These are phyloP conservation scores for Pungitius pungitius DNA, from an alignment of 2,113 vertebrate species.

Conservation along the genomic window DNA sequence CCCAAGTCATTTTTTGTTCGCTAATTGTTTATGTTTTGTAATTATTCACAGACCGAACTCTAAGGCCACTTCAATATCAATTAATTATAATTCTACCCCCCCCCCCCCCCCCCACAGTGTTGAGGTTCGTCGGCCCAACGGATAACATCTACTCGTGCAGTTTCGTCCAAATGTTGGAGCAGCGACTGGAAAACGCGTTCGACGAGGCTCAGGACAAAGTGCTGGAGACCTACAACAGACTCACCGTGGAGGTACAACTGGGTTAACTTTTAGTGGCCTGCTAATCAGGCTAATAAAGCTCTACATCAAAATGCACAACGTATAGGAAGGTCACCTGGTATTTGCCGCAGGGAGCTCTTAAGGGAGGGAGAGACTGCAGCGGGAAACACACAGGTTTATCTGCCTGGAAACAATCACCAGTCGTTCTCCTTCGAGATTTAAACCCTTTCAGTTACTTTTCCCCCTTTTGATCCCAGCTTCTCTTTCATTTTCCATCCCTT, in stretches of 20 bases:
- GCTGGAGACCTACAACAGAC: slow-evolving; percentile 86
- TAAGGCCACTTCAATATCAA: neutral
- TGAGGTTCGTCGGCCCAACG: slow-evolving; percentile 91
- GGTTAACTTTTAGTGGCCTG: neutral
- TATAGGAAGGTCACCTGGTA: slow-evolving; percentile 1
- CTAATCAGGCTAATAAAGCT: slow-evolving; percentile 24
- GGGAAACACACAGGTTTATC: neutral
- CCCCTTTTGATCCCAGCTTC: neutral
- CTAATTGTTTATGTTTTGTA: neutral
- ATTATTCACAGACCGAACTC: neutral
- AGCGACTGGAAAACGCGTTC: slow-evolving; percentile 89
- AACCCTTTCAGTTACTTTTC: neutral
- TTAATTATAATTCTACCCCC: neutral
- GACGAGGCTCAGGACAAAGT: slow-evolving; percentile 93
- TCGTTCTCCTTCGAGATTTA: neutral
- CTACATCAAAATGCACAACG: neutral
- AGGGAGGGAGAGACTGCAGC: neutral
- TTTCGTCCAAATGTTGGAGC: slow-evolving; percentile 93
- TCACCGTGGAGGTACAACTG: slow-evolving; percentile 88
- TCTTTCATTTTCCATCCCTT: neutral
- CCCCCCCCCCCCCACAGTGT: slow-evolving; percentile 64
- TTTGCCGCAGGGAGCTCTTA: neutral
- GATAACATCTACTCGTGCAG: slow-evolving; percentile 93
- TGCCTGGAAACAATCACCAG: neutral
- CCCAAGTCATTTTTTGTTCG: too few relatives aligned